Conservation (phyloP, 1,140 invertebrate genomes). For the Drosophila guanche region DNA sequence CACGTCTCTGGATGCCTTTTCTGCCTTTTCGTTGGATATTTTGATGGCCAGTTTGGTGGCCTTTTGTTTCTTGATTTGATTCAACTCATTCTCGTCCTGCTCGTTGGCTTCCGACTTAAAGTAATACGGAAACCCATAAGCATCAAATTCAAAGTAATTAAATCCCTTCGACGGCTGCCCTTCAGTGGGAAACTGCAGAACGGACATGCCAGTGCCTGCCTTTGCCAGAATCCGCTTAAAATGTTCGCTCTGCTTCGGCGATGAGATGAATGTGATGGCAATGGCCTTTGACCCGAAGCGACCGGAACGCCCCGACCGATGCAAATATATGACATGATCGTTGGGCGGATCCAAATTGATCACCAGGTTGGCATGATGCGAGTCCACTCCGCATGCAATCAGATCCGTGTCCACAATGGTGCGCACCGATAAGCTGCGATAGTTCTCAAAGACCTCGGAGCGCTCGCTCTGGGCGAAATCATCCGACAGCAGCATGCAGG, state of each 20-base stretch:
- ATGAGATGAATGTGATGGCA: constrained; percentile 87
- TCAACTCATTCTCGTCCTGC: constrained; percentile 11
- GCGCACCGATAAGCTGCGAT: constrained; percentile 91
- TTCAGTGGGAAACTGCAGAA: constrained; percentile 84
- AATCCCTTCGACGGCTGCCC: constrained; percentile 22
- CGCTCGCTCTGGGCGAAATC: constrained; percentile 91
- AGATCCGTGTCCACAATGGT: constrained; percentile 97
- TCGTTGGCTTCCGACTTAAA: constrained; percentile 13
- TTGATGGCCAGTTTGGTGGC: too few relatives aligned
- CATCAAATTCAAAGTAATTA: constrained; percentile 58
- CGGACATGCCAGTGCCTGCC: constrained; percentile 84
- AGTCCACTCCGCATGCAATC: constrained; percentile 94
- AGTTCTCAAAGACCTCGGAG: constrained; percentile 89
- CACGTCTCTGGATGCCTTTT: background rate
- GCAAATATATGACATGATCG: constrained; percentile 95
- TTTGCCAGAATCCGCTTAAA: constrained; percentile 86
- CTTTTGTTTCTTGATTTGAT: constrained; percentile 29
- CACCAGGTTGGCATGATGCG: constrained; percentile 95
- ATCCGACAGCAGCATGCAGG: constrained; percentile 88
- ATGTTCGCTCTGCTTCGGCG: constrained; percentile 85
- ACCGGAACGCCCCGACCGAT: constrained; percentile 97
- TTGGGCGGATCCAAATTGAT: constrained; percentile 95
- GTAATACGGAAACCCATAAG: constrained; percentile 54
- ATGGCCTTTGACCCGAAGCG: constrained; percentile 92
- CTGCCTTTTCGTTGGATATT: background rate